Base-by-base conservation (phyloP, 2,797 vertebrate species). In the Anguilla megastoma region DNA sequence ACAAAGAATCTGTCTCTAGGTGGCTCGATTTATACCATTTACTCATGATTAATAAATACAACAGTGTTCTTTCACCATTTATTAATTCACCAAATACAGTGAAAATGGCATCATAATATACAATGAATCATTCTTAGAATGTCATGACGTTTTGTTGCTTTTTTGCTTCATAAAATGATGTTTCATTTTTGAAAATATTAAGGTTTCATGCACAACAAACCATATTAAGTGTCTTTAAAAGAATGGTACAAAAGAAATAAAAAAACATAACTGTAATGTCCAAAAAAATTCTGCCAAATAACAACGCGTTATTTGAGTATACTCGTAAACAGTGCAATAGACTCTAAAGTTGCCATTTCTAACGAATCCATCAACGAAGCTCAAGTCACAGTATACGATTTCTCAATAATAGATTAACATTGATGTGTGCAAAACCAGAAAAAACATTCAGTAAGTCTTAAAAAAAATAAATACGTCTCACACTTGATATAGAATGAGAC, bases 11-110 rank as follows among this genome's bases (percentile, higher is more conserved):
- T 24, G 16, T 63, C 58, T 63, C 58, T 63, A n/a, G 21, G 8
- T 56, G 54, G 54, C 54, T 56, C 54, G 14, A 56, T 56, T 56
- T 56, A 56, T 10, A n/a, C 66, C n/a, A 71, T 30, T 30, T 30
- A 30, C 24, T 1, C 33, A 79, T 79, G 16, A 54, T 36, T 92
- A 95, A 95, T 87, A 89, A 93, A 93, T 84, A 92, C 91, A 89
- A 92, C 87, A 89, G 88, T 94, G 92, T 94, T 95, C 94, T 95
- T 93, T 95, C 96, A 98, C 97, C 96, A 97, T 98, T 94, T 97
- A 97, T 98, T 98, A 95, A 96, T 98, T 98, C 97, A 98, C 97
- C 97, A 98, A 96, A 95, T 98, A 98, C 97, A 98, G 97, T 98
- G 97, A 98, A 97, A 98, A 98, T 98, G 97, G 97, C 96, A 97